Evolutionary conservation across 1,140 invertebrate genomes (phyloP).

Genomic region (Drosophila malerkotliana): DNA sequence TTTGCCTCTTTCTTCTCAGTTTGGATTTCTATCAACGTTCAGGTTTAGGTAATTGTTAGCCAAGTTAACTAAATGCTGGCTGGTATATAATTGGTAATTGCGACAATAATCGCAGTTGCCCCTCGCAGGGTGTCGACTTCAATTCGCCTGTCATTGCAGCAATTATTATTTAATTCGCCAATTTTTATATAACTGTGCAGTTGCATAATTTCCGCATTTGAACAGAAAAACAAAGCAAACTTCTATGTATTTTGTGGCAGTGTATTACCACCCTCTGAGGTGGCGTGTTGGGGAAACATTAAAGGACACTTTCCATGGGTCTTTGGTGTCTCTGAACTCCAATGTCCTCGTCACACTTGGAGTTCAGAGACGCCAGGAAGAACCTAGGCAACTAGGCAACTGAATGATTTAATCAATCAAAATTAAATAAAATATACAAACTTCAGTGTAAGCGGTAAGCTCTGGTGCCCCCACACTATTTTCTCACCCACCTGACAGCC

Average conservation of each 20-base stretch:
- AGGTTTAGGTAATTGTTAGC: conserved; percentile 12
- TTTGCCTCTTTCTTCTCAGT: conserved; percentile 1
- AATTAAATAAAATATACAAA: conserved; percentile 12
- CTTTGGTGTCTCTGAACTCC: conserved; percentile 6
- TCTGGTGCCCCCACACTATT: conserved; percentile 12
- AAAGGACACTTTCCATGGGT: conserved; percentile 43
- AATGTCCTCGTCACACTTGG: conserved; percentile 35
- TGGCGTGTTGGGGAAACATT: conserved; percentile 50
- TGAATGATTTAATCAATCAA: conserved; percentile 38
- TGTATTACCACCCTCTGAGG: not conserved
- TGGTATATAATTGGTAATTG: conserved; percentile 28
- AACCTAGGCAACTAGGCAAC: conserved; percentile 18
- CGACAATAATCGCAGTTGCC: not conserved
- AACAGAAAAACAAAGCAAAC: not conserved
- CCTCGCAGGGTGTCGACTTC: conserved; percentile 16
- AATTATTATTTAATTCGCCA: conserved; percentile 48
- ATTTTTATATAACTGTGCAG: conserved; percentile 29
- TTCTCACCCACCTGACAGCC: conserved; percentile 9
- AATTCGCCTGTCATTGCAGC: conserved; percentile 25
- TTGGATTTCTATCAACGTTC: not conserved
- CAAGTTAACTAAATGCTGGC: conserved; percentile 30
- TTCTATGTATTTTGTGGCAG: conserved; percentile 1
- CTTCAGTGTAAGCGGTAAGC: not conserved
- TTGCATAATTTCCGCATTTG: conserved; percentile 25
- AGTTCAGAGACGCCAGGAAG: not conserved